A percentile compares a stretch with the other conserved stretches of the same genome.
Evolutionary conservation across 2,113 vertebrate genomes (phyloP).

Genomic region (Aptenodytes forsteri): DNA sequence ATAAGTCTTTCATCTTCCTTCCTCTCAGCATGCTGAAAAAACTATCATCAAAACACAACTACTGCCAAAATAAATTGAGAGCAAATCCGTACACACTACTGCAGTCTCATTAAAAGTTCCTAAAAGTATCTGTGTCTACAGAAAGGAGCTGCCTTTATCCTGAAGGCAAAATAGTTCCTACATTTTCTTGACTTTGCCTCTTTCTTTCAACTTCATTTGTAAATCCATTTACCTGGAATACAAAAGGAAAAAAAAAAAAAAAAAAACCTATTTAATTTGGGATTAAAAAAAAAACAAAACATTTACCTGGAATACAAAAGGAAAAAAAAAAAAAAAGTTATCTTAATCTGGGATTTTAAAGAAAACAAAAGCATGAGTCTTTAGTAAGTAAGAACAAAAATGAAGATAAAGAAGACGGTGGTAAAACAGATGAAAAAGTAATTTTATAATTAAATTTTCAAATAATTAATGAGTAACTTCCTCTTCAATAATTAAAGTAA

Average conservation of each 20-base stretch:
- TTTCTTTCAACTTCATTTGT: not conserved
- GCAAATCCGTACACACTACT: not conserved
- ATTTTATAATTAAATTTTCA: not conserved
- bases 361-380: not conserved
- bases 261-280: not conserved
- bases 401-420: not conserved
- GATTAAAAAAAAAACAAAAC: not conserved
- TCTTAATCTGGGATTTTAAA: not conserved
- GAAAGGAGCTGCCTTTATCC: not conserved
- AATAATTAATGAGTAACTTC: not conserved
- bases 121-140: not conserved
- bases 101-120: slow-evolving; percentile 29
- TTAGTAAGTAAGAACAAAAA: not conserved
- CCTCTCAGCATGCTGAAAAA: not conserved
- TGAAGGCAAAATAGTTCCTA: not conserved
- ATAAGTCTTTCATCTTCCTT: slow-evolving; percentile 23
- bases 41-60: not conserved
- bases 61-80: slow-evolving; percentile 4
- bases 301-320: not conserved
- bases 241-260: not conserved
- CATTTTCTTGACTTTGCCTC: not conserved
- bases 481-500: not conserved
- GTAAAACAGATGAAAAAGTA: not conserved
- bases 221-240: not conserved
- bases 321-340: not conserved